These are phyloP conservation scores for Anoplopoma fimbria DNA, from an alignment of 2,113 vertebrate species.

Conservation along the genomic window DNA sequence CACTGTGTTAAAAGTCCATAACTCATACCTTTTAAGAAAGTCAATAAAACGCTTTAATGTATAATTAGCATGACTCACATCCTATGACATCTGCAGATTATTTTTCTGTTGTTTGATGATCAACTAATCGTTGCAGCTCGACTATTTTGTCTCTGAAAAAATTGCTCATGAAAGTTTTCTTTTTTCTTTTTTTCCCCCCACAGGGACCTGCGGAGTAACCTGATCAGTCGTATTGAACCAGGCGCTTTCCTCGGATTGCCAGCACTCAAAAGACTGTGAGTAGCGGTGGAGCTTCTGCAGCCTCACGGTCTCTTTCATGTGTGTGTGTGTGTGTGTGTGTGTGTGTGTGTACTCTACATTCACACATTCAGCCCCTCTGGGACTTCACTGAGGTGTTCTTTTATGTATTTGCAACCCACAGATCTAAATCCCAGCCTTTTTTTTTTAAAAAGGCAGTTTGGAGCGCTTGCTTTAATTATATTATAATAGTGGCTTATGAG, in stretches of 20 bases:
- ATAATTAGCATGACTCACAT: not conserved
- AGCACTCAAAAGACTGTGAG: slow-evolving; percentile 96
- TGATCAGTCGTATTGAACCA: slow-evolving; percentile 93
- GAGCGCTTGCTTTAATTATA: slow-evolving; percentile 27
- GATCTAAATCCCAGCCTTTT: not conserved
- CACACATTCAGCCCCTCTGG: slow-evolving; percentile 4
- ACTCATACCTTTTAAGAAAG: not conserved
- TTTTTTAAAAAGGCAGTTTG: not conserved
- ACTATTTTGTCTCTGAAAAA: slow-evolving; percentile 11
- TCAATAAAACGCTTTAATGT: not conserved
- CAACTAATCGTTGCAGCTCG: not conserved
- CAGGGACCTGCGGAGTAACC: slow-evolving; percentile 96
- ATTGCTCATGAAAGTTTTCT: slow-evolving; percentile 13
- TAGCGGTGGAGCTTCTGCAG: slow-evolving; percentile 58
- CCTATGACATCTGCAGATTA: not conserved
- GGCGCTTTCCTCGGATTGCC: slow-evolving; percentile 93
- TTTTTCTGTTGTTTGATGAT: not conserved
- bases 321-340: not conserved
- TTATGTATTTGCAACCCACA: not conserved
- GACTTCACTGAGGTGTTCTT: slow-evolving; percentile 4
- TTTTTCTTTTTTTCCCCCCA: slow-evolving; percentile 18
- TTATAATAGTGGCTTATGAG: slow-evolving; percentile 7
- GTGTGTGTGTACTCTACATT: slow-evolving; percentile 12
- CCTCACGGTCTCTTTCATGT: slow-evolving; percentile 26
- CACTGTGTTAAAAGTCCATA: not conserved